Evolutionary conservation across 2,797 vertebrate species (phyloP), one percentile per base, ranked within the genome.

Genomic region (Ibycter americanus): DNA sequence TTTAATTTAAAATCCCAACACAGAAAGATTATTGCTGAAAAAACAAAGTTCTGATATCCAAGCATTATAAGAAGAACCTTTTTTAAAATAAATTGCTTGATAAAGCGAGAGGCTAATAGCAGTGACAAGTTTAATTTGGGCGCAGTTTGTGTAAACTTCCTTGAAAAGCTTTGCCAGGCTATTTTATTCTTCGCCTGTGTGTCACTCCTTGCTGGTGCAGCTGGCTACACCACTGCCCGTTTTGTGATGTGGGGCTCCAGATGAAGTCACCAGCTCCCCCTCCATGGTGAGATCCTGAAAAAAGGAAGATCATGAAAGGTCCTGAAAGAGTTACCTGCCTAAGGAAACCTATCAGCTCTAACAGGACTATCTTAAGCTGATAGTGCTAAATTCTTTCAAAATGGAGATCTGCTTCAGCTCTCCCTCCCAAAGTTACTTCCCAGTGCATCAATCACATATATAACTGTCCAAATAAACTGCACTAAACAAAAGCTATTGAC

Each of bases 1-100:
- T 94, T 91, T 72, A 40, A 89, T 91, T 90, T 92, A 77, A 95
- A 96, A 91, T 85, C 46, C 32, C 36, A 80, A 40, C n/a, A 66
- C 67, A 82, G 63, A 92, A 89, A 86, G 29, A 83, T 89, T 71
- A 61, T 63, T 94, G 38, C n/a, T 89, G 77, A 40, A 62, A 86
- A 63, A 78, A 49, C 5, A 44, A 90, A 73, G 15, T 34, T 32
- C 32, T 79, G 13, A 52, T 82, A 72, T 25, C 61, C 40, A 65
- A 73, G 12, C 67, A 52, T 47, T 42, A 8, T 17, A 82, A 59
- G 22, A 87, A 83, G 11, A 52, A 40, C 2, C 4, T n/a, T 25
- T 67, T 59, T 67, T 44, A 54, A 86, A 65, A 9, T 27, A 32
- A 66, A 8, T 77, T 71, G 12, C 31, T 82, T 84, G 71, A 70